Evolutionary conservation across 1,140 invertebrate species (phyloP).

Genomic region (Drosophila bipectinata): DNA sequence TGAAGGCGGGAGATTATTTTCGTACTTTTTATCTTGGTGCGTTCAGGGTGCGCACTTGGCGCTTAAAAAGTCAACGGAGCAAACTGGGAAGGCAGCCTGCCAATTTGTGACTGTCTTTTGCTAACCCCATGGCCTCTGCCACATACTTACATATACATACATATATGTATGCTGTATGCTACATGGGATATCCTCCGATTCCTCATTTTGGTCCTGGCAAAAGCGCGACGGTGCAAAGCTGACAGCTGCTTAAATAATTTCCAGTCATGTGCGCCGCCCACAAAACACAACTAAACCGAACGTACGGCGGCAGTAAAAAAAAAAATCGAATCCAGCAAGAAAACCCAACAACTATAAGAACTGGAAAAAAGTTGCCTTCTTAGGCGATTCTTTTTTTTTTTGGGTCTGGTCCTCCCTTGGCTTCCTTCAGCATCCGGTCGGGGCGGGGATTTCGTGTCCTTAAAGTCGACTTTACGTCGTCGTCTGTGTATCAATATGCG

Average conservation of each 20-base stretch:
- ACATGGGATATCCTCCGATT: constrained; percentile 30
- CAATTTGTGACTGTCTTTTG: constrained; percentile 59
- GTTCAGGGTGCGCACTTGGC: constrained; percentile 58
- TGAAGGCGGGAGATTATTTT: constrained; percentile 48
- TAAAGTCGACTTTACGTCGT: constrained; percentile 63
- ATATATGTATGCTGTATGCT: constrained; percentile 5
- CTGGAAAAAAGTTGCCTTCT: constrained; percentile 38
- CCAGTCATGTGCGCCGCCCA: constrained; percentile 64
- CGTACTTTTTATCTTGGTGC: constrained; percentile 53
- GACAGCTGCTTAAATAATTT: constrained; percentile 66
- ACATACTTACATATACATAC: not conserved
- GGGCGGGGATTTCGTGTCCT: constrained; percentile 48
- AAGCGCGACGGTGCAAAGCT: constrained; percentile 63
- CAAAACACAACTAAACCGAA: constrained; percentile 63
- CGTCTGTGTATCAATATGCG: constrained; percentile 57
- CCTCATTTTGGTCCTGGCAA: constrained; percentile 43
- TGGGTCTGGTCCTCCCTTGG: not conserved
- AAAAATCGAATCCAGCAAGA: constrained; percentile 3
- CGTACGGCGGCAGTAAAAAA: constrained; percentile 27
- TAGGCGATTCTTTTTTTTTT: constrained; percentile 26
- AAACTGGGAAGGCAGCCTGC: constrained; percentile 58
- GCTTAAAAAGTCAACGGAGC: constrained; percentile 61
- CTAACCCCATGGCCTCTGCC: constrained; percentile 23
- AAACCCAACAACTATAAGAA: constrained; percentile 38
- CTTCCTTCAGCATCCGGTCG: constrained; percentile 32